Evolutionary conservation across 2,888 invertebrate species (phyloP), one percentile per base, ranked within the genome.

Genomic region (Drosophila anomelani): DNA sequence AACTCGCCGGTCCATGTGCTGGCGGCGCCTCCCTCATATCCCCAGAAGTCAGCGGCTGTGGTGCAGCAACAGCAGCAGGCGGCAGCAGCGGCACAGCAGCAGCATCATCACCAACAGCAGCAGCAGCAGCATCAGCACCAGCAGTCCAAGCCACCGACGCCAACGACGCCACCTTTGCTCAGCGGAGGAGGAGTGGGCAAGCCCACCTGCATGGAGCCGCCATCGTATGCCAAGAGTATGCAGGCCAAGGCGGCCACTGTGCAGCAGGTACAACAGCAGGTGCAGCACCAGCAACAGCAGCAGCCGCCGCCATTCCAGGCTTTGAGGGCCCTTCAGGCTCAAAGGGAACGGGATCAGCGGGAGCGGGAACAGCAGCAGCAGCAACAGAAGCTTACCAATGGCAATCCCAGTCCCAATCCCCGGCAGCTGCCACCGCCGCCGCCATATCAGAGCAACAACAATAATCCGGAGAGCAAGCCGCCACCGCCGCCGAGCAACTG

Each of bases 161-260:
- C 94, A 4, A 94, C 93, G 20, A 93, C 93, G 3, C 94, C 94
- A 49, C 94, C 94, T 0, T 94, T 95, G 32, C 53, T 59, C 3
- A 51, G 36, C 20, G 58, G 53, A 51, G 58, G 58, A n/a, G 53
- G 58, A 91, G 90, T 67, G 90, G 86, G 81, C 41, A 93, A 94
- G 75, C 95, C 96, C 38, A 96, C 96, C 20, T 96, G 97, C 47
- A 96, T 96, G 43, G 97, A 98, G 91, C 98, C 98, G 1, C 98
- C 98, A 8, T 97, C 97, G 91, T 98, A 98, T 92, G 97, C 97
- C 15, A 97, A 96, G 89, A 97, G 97, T 51, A 97, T 98, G 95
- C 96, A 96, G 92, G 94, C 94, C n/a, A 92, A 92, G 72, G 94
- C 94, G 67, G 94, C 93, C 7, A 91, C 92, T 34, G 91, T 92